Evolutionary conservation across 2,888 invertebrate species (phyloP), one percentile per base, ranked within the genome.

Genomic region (Elmis aenea): DNA sequence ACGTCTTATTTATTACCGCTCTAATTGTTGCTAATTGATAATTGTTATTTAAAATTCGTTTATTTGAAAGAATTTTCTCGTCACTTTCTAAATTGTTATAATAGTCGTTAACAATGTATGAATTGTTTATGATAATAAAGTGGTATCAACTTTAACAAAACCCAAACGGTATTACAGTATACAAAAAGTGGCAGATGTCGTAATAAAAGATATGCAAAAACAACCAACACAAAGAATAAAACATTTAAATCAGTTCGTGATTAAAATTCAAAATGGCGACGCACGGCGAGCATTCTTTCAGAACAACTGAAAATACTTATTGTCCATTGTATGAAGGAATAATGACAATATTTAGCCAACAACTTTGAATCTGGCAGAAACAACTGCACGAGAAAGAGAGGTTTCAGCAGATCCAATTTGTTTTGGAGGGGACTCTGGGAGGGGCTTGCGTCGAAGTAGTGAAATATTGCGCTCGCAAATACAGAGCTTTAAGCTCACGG

Each of bases 311-410:
- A 42, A 33, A 42, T 33, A 33, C 29, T 34, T 28, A 36, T 36
- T 40, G 39, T 44, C 26, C 35, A 35, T 42, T 35, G 33, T 35
- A 25, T 31, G 31, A 30, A 32, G 34, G 41, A 45, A 41, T 42
- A 38, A 38, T 38, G 34, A 38, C 33, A 54, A 54, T 54, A 53
- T 51, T 54, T 53, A 51, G 48, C 45, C 49, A 51, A 51, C 51
- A 52, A 50, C 48, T 46, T 45, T 38, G 46, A 51, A 43, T 40
- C 43, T 42, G 39, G 35, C 27, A 47, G 42, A 38, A 45, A 46
- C 38, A 42, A 44, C 38, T 35, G 38, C 38, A 42, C 33, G 22
- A 33, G 25, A 37, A 18, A 51, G 42, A 38, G 41, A 44, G 42
- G 45, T 45, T 38, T 42, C 33, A 40, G 35, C 40, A 33, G 40